Base-by-base conservation (phyloP, 2,797 vertebrate species). In the Salmo trutta region DNA sequence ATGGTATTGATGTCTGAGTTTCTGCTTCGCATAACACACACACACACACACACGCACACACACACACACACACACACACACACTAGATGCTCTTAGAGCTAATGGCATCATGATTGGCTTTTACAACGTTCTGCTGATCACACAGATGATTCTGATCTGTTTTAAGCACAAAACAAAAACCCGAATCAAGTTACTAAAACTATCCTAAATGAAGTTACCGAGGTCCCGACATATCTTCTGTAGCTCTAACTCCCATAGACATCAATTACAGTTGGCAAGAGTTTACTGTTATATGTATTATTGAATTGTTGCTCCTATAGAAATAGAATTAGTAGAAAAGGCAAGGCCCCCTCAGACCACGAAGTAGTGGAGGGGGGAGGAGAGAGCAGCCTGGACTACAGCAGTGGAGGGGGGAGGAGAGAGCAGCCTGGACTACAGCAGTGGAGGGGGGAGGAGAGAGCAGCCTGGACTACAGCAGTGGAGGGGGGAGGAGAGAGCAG, bases 31-130 rank as follows among this genome's bases (percentile, higher is more conserved):
- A 29, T 29, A 29, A 29, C 29, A 31, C 29, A 31, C 31, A 33
- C 31, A 33, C 31, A 33, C 27, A 29, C 27, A 29, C 27, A 29
- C 27, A 29, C 27, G 1, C 27, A 29, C 27, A 29, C 27, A 29
- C 27, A 29, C 27, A 29, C 27, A 29, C 27, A 29, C 27, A 29
- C 27, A 29, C 27, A 29, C 27, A 29, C 27, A 29, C 2, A 1
- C 2, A 41, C 41, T 8, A 91, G 87, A 93, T 89, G 90, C 93
- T 92, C 92, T 94, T 88, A 91, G 90, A 90, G 88, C 88, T 91
- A 91, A 93, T 94, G 93, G 79, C 86, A 92, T 93, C 91, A 90
- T 82, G 84, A 90, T 83, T 84, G 81, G 86, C 90, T 91, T 92
- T 85, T 86, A 89, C 88, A 75, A 10, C 8, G 8, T 41, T 41